A percentile compares a stretch with the other conserved stretches of the same genome.
phyloP scores from a whole-genome alignment of 2,113 vertebrate species.

The Athene cunicularia region DNA sequence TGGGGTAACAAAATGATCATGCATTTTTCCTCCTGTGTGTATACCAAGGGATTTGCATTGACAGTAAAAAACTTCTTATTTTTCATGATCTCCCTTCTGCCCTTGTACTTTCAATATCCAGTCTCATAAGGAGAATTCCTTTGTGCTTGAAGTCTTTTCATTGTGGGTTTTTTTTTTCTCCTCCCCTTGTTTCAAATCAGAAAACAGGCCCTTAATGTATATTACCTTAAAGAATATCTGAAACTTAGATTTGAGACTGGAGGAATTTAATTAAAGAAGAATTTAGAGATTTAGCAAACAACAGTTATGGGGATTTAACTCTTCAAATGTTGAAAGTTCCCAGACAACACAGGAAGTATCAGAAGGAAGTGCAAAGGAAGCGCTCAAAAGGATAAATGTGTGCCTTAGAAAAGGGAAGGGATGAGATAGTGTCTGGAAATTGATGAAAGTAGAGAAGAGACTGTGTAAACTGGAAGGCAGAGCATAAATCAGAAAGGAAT shows the following conservation, averaged over 20 bases:
- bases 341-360: background rate
- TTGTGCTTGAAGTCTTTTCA: background rate
- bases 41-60: background rate
- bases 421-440: slow-evolving; percentile 13
- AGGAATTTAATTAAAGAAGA: background rate
- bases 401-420: background rate
- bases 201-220: background rate
- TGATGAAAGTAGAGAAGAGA: background rate
- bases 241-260: background rate
- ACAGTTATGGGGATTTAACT: background rate
- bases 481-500: slow-evolving; percentile 23
- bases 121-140: background rate
- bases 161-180: background rate
- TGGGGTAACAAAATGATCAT: background rate
- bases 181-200: background rate
- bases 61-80: background rate
- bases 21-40: background rate
- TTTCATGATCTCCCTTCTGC: background rate
- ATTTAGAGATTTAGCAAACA: background rate
- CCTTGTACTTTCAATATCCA: background rate
- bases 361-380: background rate
- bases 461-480: background rate
- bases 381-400: background rate
- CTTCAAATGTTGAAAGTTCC: background rate
- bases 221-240: background rate